Base-by-base conservation (phyloP, 2,113 vertebrate genomes). In the Passer montanus region DNA sequence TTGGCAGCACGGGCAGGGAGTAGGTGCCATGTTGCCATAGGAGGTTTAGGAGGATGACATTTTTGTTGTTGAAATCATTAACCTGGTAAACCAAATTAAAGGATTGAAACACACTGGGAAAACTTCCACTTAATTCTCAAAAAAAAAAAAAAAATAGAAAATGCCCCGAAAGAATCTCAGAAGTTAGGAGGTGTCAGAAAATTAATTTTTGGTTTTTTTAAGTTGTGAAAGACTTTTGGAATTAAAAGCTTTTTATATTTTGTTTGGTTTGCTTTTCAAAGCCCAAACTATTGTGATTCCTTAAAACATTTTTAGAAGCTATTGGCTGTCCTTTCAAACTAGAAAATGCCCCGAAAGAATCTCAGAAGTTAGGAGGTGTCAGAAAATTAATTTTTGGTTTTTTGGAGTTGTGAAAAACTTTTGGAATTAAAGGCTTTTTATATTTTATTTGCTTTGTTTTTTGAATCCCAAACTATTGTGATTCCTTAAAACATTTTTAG, bases 21-120 rank as follows among this genome's bases (percentile, higher is more conserved):
- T 33, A 73, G 47, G 59, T 80, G 94, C 93, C 84, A 67, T 20
- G 59, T 55, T 95, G 77, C 94, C 87, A 83, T 39, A 76, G 87
- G 89, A 94, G 84, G 69, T 58, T 94, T 50, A 43, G 67, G 11
- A 75, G 27, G 27, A 50, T 83, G 79, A 41, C 21, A 20, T 76
- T 94, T 87, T 22, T 80, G 59, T 58, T 87, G 87, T 26, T 73
- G 46, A 88, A 83, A 62, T 93, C 55, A 62, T 88, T 93, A 86
- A 84, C 75, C 43, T 22, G 16, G 39, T 73, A 55, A 77, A 94
- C 69, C 2, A 2, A 91, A 85, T 93, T 70, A 80, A 63, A 4
- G 4, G 33, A n/a, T 52, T 49, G 11, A 70, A 86, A 15, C 6
- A 13, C 5, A 0, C 24, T 77, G 50, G 46, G 44, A 44, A 70